phyloP scores from a whole-genome alignment of 2,113 vertebrate genomes.

The Caretta caretta region DNA sequence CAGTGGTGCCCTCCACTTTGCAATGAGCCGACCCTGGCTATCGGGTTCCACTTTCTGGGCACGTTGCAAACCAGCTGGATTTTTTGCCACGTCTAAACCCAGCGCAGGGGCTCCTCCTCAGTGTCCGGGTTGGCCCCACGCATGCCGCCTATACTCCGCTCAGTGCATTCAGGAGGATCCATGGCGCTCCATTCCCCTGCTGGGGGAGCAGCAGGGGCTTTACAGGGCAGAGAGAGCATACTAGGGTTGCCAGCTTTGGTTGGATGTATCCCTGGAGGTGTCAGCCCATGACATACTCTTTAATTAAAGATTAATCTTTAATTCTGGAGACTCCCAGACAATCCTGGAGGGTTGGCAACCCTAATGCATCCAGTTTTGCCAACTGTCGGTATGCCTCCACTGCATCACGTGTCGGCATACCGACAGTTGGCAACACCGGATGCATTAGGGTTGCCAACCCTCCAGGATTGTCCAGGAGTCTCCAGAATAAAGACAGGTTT shows the following conservation, averaged over 20 bases:
- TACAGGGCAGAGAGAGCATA: background rate
- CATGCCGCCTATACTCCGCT: background rate
- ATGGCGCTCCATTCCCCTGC: background rate
- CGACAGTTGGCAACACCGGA: background rate
- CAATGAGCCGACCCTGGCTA: background rate
- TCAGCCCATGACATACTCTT: background rate
- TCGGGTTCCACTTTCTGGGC: background rate
- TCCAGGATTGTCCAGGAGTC: too few species aligned
- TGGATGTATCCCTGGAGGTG: background rate
- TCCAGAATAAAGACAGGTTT: too few species aligned
- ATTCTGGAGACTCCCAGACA: background rate
- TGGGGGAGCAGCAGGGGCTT: background rate
- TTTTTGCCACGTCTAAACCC: background rate
- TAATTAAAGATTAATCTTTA: background rate
- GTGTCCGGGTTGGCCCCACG: background rate
- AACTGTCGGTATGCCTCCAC: rapidly evolving
- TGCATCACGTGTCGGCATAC: background rate
- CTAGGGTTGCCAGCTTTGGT: background rate
- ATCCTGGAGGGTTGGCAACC: background rate
- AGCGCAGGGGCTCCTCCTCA: background rate
- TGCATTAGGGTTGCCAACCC: too few species aligned
- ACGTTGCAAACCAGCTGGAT: background rate
- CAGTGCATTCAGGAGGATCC: background rate
- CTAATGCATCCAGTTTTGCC: background rate
- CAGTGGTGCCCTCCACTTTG: background rate